Evolutionary conservation across 2,888 invertebrate species (phyloP), one percentile per base, ranked within the genome.

Genomic region (Lepidochrysops patricia): DNA sequence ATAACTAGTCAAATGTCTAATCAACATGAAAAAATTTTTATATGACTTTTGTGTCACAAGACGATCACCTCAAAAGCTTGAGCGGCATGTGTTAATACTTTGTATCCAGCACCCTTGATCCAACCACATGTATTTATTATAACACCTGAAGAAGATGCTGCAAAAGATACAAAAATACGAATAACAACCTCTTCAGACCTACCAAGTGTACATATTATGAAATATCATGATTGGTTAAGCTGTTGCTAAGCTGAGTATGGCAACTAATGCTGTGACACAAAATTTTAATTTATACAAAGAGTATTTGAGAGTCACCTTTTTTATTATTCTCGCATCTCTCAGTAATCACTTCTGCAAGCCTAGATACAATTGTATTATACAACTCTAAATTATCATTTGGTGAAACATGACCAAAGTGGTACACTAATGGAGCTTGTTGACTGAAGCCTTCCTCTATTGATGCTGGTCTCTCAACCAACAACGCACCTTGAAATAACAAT

Each of bases 51-150:
- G n/a, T n/a, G n/a, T n/a, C 2, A 32, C 4, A n/a, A 48, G 5
- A 5, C 23, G 43, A 56, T 66, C 63, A 87, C 88, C 90, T 98
- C 97, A 82, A 99, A 99, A 0, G 96, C 95, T 71, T 96, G 95
- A 0, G 98, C 97, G 0, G 97, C 94, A 71, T 97, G 95, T 2
- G 96, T 92, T 9, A 99, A 80, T 60, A 96, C 91, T 71, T 94
- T 94, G 80, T 98, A 99, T 0, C 98, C 99, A 0, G 92, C 93
- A 0, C 94, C 96, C 81, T 98, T 97, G 1, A 98, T 94, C 98
- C 98, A 99, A 0, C 99, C 99, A 70, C 98, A 98, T 0, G 99
- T 99, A 81, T 99, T 99, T 66, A 99, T 97, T 34, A 99, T 93
- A 2, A 96, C 95, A 0, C 99, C 99, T 2, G 96, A 96, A 32